A percentile compares a stretch with the other conserved stretches of the same genome.
These are phyloP conservation scores for Callopanchax toddi DNA, from an alignment of 2,113 vertebrate genomes.

Conservation along the genomic window DNA sequence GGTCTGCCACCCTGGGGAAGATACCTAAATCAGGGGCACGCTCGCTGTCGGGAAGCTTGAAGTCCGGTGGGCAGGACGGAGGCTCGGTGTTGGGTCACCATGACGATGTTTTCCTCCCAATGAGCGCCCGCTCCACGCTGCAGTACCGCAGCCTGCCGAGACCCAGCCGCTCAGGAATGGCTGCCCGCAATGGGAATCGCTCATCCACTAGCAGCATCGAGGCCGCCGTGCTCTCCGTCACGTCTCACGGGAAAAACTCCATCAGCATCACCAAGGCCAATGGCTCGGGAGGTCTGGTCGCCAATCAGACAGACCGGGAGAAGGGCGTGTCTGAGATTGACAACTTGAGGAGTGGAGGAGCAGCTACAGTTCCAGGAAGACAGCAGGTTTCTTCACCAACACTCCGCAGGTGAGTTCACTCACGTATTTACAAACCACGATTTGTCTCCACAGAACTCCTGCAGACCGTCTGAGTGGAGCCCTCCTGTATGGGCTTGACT, in stretches of 20 bases:
- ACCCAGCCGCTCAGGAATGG: conserved; percentile 88
- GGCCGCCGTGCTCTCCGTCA: conserved; percentile 76
- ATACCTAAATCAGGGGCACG: conserved; percentile 90
- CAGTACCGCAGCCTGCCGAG: conserved; percentile 96
- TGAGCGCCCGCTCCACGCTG: conserved; percentile 90
- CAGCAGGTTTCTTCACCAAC: conserved; percentile 97
- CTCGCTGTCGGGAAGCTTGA: conserved; percentile 77
- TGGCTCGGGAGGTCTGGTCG: conserved; percentile 78
- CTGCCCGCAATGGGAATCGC: conserved; percentile 88
- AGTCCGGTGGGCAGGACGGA: conserved; percentile 76
- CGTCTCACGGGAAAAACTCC: conserved; percentile 79
- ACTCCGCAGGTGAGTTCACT: conserved; percentile 87
- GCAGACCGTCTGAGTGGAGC: conserved; percentile 20
- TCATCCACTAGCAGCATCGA: conserved; percentile 99
- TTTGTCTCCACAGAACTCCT: conserved; percentile 9
- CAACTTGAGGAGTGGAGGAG: conserved; percentile 83
- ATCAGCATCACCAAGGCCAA: conserved; percentile 79
- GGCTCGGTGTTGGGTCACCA: conserved; percentile 82
- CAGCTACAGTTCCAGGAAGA: conserved; percentile 78
- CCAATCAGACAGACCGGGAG: conserved; percentile 97
- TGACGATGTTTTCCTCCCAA: conserved; percentile 90
- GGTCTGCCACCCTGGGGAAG: conserved; percentile 96
- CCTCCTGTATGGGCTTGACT: conserved; percentile 48
- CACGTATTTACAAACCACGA: background rate
- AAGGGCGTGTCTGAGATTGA: conserved; percentile 91